Base-by-base conservation (phyloP, 2,113 vertebrate species). In the Telmatochromis sp. region DNA sequence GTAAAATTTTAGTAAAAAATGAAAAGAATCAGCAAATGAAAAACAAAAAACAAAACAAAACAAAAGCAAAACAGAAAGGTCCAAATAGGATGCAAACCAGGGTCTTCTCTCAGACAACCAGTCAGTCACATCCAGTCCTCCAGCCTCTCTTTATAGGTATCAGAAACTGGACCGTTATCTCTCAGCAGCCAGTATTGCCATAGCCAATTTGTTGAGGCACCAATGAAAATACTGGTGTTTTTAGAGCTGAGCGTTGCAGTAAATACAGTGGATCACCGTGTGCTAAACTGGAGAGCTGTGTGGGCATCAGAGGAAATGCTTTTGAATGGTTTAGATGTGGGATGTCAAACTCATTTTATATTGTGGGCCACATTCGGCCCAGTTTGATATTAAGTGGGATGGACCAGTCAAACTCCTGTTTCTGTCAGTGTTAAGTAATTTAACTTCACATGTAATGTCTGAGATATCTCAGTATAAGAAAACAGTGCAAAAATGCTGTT, bases 261-360 rank as follows among this genome's bases (percentile, higher is more conserved):
- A 7, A 33, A 35, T 35, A n/a, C 17, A 4, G 58, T 35, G 58
- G 58, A 63, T 63, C 31, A 63, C 1, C 0, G 9, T 35, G 58
- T 63, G 9, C 58, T 63, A 63, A 63, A 60, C 57, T 33, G 57
- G 28, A 33, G 28, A 60, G 57, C 57, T 60, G 28, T 60, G 28
- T 60, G 15, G 28, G 15, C 28, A 60, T 33, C 26, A 60, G 28
- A 60, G 28, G 57, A 60, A 60, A 60, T 19, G 9, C 58, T 63
- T 63, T 63, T 63, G 31, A 63, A 35, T 63, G 58, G 9, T 33
- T 63, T 63, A 63, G 58, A 63, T 63, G 9, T 63, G 57, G 57
- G 9, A 60, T 33, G 58, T 33, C 57, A 60, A 31, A 63, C 31
- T 63, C 31, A 63, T 63, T 63, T 63, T 19, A 19, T 63, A 63